phyloP scores from a whole-genome alignment of 1,140 invertebrate species.

The Papilio aristodemus region DNA sequence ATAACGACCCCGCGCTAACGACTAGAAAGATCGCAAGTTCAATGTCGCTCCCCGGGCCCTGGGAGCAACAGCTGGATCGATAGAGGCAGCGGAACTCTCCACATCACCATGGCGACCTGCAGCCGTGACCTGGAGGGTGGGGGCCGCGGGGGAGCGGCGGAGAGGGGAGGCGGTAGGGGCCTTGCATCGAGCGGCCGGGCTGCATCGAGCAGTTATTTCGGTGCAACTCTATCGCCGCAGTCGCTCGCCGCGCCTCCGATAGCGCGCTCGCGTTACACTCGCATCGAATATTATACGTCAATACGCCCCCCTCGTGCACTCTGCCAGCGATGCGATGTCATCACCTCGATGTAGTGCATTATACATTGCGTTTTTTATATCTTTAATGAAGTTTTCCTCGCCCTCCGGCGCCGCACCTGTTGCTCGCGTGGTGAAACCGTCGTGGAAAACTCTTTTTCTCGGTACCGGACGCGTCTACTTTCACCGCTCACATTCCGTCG shows the following conservation, averaged over 20 bases:
- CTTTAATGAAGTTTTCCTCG: conserved; percentile 36
- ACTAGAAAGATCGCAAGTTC: conserved; percentile 51
- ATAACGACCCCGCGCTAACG: conserved; percentile 32
- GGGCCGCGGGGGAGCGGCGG: conserved; percentile 35
- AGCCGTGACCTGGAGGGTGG: conserved; percentile 64
- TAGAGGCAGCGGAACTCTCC: conserved; percentile 51
- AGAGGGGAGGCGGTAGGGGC: conserved; percentile 30
- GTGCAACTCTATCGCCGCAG: conserved; percentile 68
- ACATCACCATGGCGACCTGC: conserved; percentile 64
- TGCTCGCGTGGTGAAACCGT: conserved; percentile 71
- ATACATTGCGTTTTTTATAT: conserved; percentile 37
- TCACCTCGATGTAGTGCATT: conserved; percentile 36
- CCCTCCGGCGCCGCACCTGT: conserved; percentile 55
- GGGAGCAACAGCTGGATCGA: conserved; percentile 75
- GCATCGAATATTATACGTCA: conserved; percentile 39
- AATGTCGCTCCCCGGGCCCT: conserved; percentile 55
- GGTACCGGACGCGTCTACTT: conserved; percentile 73
- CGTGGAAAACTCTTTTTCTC: conserved; percentile 77
- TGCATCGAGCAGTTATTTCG: conserved; percentile 76
- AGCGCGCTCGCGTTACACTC: conserved; percentile 57
- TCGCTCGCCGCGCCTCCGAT: conserved; percentile 62
- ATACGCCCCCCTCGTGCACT: conserved; percentile 54
- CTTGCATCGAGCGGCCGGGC: conserved; percentile 67
- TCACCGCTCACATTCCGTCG: conserved; percentile 73
- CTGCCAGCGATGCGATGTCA: conserved; percentile 41